phyloP scores from a whole-genome alignment of 2,888 invertebrate species.

The Trissoscelio sp. region DNA sequence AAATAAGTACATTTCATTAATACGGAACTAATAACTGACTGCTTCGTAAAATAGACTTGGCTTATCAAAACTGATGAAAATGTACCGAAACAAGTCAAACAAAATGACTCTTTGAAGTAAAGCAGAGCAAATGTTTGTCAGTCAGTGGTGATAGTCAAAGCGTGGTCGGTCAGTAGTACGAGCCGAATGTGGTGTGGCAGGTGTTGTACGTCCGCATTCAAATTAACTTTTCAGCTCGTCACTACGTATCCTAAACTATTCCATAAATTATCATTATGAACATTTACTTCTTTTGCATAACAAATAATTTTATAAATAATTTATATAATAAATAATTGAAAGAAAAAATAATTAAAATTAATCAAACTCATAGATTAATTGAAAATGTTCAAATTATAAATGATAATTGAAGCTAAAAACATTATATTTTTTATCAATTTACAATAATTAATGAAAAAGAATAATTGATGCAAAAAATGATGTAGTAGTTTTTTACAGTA shows the following conservation, averaged over 20 bases:
- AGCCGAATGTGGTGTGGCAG: slow-evolving; percentile 53
- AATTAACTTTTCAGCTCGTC: slow-evolving; percentile 55
- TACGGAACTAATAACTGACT: neutral
- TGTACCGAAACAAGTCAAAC: slow-evolving; percentile 22
- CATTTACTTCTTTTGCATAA: neutral
- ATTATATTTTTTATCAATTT: too few relatives aligned
- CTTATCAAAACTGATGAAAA: slow-evolving; percentile 23
- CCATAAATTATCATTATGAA: neutral
- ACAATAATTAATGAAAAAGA: too few relatives aligned
- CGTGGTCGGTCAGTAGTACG: slow-evolving; percentile 59
- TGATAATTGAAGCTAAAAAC: too few relatives aligned
- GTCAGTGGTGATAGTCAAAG: slow-evolving; percentile 59
- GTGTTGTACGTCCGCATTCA: slow-evolving; percentile 42
- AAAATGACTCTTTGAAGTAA: slow-evolving; percentile 43
- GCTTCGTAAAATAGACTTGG: slow-evolving; percentile 1
- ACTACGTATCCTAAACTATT: neutral
- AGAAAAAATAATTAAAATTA: too few relatives aligned
- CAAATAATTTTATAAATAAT: too few relatives aligned
- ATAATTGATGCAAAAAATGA: too few relatives aligned
- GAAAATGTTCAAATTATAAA: too few relatives aligned
- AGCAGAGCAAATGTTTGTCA: slow-evolving; percentile 43
- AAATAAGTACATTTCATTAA: neutral
- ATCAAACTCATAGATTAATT: too few relatives aligned
- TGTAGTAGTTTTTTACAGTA: too few relatives aligned
- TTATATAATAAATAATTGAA: too few relatives aligned